phyloP scores from a whole-genome alignment of 2,888 invertebrate species.

The Ectemnius continuus region DNA sequence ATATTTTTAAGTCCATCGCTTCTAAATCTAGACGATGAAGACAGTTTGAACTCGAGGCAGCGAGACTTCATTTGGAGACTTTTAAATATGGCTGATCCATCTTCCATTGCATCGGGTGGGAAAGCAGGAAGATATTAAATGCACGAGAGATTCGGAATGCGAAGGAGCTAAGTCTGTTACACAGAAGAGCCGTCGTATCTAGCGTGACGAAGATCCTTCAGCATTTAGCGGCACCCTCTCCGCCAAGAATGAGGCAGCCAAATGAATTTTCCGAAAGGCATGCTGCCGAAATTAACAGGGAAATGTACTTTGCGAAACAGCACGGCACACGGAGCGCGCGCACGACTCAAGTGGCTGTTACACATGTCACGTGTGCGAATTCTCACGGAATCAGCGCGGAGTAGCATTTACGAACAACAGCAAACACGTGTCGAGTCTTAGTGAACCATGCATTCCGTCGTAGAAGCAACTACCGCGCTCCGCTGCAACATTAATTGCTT shows the following conservation, averaged over 20 bases:
- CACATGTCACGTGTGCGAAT: conserved; percentile 57
- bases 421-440: conserved; percentile 58
- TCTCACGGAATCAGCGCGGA: conserved; percentile 54
- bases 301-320: conserved; percentile 48
- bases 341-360: conserved; percentile 40
- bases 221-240: too few relatives aligned
- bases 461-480: conserved; percentile 6
- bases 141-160: too few relatives aligned
- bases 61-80: too few relatives aligned
- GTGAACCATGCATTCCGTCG: conserved; percentile 45
- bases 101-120: too few relatives aligned
- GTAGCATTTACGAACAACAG: conserved; percentile 60
- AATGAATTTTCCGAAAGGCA: conserved; percentile 39
- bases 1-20: too few relatives aligned
- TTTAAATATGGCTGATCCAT: too few relatives aligned
- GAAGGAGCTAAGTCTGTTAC: too few relatives aligned
- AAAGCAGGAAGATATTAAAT: too few relatives aligned
- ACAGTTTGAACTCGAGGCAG: too few relatives aligned
- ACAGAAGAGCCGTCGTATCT: too few relatives aligned
- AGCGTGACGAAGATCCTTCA: too few relatives aligned
- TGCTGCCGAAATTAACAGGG: conserved; percentile 51
- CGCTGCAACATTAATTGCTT: conserved; percentile 55
- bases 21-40: too few relatives aligned
- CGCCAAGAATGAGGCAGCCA: conserved; percentile 2
- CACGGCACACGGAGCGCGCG: neutral